Percentiles rank a stretch among this genome's conserved stretches.
phyloP scores from a whole-genome alignment of 2,888 invertebrate genomes.

The Synergus laeviventris region DNA sequence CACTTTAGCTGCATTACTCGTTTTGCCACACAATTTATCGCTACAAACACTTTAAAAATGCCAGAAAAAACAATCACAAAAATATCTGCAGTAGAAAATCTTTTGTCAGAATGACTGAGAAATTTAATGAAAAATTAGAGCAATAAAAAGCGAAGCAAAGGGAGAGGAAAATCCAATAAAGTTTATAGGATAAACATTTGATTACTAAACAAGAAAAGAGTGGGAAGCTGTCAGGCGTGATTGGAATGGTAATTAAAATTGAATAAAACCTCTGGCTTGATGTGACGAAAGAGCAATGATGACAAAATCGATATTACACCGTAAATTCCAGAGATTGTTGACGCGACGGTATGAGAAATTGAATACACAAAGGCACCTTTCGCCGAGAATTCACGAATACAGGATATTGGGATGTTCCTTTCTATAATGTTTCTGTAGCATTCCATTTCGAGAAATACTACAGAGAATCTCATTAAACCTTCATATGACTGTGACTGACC shows the following conservation, averaged over 20 bases:
- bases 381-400: slow-evolving; percentile 56
- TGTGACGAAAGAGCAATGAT: background rate
- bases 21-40: background rate
- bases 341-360: slow-evolving; percentile 66
- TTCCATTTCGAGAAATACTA: slow-evolving; percentile 28
- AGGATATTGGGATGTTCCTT: slow-evolving; percentile 55
- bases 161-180: background rate
- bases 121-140: background rate
- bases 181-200: background rate
- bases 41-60: too few relatives aligned
- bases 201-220: background rate
- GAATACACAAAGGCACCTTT: slow-evolving; percentile 68
- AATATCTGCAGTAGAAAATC: background rate
- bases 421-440: slow-evolving; percentile 24
- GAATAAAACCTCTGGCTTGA: background rate
- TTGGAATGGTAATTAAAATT: slow-evolving; percentile 20
- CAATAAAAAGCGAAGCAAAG: background rate
- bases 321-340: slow-evolving; percentile 44
- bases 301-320: slow-evolving; percentile 9
- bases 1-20: background rate
- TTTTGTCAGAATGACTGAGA: background rate
- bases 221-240: slow-evolving; percentile 5
- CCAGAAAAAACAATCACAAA: too few relatives aligned
- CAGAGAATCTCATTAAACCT: slow-evolving; percentile 38
- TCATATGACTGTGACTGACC: slow-evolving; percentile 24